Percentiles rank a stretch among this genome's conserved stretches.
Evolutionary conservation across 2,113 vertebrate genomes (phyloP).

Genomic region (Paraplagusia blochii): DNA sequence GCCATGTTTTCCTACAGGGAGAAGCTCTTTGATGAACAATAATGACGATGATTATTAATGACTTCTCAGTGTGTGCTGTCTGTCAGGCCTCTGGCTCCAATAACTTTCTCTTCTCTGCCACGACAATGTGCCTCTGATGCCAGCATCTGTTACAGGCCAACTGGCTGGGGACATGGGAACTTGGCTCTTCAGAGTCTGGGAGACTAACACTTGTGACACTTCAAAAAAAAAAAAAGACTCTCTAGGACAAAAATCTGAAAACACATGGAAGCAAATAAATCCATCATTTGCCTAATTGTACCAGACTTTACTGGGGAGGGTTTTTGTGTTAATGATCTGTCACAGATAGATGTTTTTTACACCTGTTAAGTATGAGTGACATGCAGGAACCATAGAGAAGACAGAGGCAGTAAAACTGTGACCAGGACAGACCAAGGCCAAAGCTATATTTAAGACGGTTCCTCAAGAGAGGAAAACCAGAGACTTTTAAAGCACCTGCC

Average conservation of each 20-base stretch:
- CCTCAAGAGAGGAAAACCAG: slow-evolving; percentile 11
- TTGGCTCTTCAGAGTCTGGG: slow-evolving; percentile 39
- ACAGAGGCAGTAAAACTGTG: no score
- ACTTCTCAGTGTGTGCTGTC: slow-evolving; percentile 39
- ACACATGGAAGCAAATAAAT: slow-evolving; percentile 40
- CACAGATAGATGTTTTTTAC: slow-evolving; percentile 23
- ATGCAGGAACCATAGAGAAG: no score
- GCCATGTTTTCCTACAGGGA: slow-evolving; percentile 6
- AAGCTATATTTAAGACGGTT: slow-evolving; percentile 45
- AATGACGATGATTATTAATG: slow-evolving; percentile 30
- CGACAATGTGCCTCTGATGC: slow-evolving; percentile 59
- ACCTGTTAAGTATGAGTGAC: slow-evolving; percentile 37
- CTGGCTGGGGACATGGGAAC: slow-evolving; percentile 72
- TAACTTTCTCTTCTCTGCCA: slow-evolving; percentile 56
- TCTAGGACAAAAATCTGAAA: slow-evolving; percentile 36
- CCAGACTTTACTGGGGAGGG: slow-evolving; percentile 23
- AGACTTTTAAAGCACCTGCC: slow-evolving; percentile 47
- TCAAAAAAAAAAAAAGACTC: slow-evolving; percentile 39
- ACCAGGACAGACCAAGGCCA: slow-evolving; percentile 26
- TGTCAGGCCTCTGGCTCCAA: slow-evolving; percentile 58
- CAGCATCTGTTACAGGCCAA: slow-evolving; percentile 73
- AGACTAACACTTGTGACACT: slow-evolving; percentile 35
- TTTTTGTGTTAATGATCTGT: slow-evolving; percentile 13
- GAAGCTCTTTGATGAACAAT: slow-evolving; percentile 23
- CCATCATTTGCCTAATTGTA: slow-evolving; percentile 35